Evolutionary conservation across 2,888 invertebrate species (phyloP).

Genomic region (Drosophila formosana): DNA sequence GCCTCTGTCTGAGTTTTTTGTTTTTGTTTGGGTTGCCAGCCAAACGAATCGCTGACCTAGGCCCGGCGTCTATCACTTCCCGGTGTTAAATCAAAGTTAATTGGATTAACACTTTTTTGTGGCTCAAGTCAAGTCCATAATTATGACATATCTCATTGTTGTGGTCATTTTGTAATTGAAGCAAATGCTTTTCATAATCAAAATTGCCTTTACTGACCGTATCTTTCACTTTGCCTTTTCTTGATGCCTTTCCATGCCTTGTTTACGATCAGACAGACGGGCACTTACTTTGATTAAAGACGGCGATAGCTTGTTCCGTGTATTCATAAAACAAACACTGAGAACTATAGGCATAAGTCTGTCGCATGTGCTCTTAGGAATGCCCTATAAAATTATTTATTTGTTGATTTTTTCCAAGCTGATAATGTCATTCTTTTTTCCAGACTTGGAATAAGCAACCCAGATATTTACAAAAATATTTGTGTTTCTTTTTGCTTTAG

Average conservation of each 20-base stretch:
- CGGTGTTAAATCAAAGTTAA: slow-evolving; percentile 66
- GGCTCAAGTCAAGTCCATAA: slow-evolving; percentile 49
- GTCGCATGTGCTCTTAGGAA: slow-evolving; percentile 10
- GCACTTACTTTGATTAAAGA: slow-evolving; percentile 65
- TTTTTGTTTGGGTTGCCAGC: slow-evolving; percentile 5
- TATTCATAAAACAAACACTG: slow-evolving; percentile 1
- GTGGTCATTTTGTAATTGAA: slow-evolving; percentile 69
- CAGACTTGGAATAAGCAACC: not conserved
- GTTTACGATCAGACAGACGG: slow-evolving; percentile 64
- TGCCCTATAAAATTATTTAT: slow-evolving; percentile 35
- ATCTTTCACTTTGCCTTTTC: slow-evolving; percentile 9
- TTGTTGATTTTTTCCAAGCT: slow-evolving; percentile 31
- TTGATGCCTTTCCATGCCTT: slow-evolving; percentile 15
- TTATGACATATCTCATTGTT: slow-evolving; percentile 63
- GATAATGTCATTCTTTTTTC: slow-evolving; percentile 12
- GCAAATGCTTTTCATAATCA: slow-evolving; percentile 45
- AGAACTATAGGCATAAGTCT: not conserved
- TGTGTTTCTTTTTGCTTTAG: not conserved
- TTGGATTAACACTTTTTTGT: slow-evolving; percentile 72
- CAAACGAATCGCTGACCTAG: slow-evolving; percentile 54
- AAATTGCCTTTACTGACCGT: slow-evolving; percentile 38
- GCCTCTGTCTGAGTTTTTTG: not conserved
- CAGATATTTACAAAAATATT: not conserved
- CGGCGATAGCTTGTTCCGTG: slow-evolving; percentile 44
- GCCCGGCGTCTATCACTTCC: slow-evolving; percentile 58